Percentiles rank a stretch among this genome's conserved stretches.
Evolutionary conservation across 2,888 invertebrate species (phyloP).

Genomic region (Sycophila texana): DNA sequence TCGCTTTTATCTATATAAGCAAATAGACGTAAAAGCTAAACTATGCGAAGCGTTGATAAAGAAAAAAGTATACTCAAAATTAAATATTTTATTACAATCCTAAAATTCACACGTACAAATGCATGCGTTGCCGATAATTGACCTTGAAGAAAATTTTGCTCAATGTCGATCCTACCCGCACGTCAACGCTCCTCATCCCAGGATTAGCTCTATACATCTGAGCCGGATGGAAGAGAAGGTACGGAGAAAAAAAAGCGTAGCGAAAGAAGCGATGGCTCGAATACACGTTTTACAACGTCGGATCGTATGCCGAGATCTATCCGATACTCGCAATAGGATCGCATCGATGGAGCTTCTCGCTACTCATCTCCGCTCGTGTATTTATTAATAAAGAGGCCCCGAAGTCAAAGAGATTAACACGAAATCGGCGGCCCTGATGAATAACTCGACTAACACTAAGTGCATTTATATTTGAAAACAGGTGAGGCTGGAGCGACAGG

Average conservation of each 20-base stretch:
- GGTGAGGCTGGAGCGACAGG: not conserved
- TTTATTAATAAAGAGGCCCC: conserved; percentile 19
- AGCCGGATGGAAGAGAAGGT: too few species aligned
- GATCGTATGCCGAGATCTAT: not conserved
- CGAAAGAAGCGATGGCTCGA: not conserved
- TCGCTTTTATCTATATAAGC: too few species aligned
- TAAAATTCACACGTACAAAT: not conserved
- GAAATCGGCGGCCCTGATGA: not conserved
- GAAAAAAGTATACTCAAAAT: not conserved
- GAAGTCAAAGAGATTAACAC: not conserved
- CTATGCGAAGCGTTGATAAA: not conserved
- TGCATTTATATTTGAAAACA: not conserved
- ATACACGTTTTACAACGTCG: not conserved
- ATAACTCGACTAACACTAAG: not conserved
- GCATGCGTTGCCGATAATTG: too few species aligned
- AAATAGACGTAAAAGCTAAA: not conserved
- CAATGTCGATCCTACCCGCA: not conserved
- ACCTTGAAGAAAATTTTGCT: not conserved
- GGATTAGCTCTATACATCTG: not conserved
- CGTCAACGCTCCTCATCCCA: not conserved
- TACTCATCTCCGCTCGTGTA: conserved; percentile 26
- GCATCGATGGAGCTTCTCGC: not conserved
- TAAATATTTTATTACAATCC: not conserved
- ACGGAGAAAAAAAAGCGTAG: not conserved
- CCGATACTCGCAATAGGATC: conserved; percentile 1